These are phyloP conservation scores for Gadus chalcogrammus DNA, from an alignment of 2,113 vertebrate genomes.

Conservation along the genomic window DNA sequence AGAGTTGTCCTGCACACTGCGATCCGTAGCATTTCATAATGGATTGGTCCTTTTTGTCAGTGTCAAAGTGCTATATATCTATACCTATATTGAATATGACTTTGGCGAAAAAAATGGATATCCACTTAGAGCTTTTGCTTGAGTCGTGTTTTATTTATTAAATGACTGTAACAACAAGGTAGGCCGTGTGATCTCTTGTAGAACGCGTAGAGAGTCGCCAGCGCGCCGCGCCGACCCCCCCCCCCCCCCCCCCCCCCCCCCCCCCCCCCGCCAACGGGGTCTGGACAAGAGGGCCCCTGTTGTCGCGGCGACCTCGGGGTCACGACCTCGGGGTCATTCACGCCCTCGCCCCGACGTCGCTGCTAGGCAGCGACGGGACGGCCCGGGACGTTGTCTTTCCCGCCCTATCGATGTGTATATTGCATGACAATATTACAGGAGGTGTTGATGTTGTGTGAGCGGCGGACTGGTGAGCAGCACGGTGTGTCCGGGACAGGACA, in stretches of 20 bases:
- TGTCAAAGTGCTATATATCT: conserved; percentile 60
- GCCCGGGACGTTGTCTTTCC: conserved; percentile 49
- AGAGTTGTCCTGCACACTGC: conserved; percentile 61
- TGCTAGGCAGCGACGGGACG: conserved; percentile 56
- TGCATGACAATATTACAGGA: conserved; percentile 74
- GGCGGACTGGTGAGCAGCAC: conserved; percentile 66
- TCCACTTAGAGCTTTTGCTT: conserved; percentile 55
- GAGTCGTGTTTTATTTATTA: conserved; percentile 66
- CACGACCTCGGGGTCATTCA: conserved; percentile 15
- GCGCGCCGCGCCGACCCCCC: too few species aligned
- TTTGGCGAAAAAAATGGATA: conserved; percentile 50
- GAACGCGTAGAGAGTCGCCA: too few species aligned
- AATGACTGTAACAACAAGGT: conserved; percentile 64
- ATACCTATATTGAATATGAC: conserved; percentile 50
- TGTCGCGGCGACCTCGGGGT: too few species aligned
- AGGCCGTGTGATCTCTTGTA: conserved; percentile 49
- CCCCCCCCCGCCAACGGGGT: too few species aligned
- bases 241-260: too few species aligned
- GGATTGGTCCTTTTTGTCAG: conserved; percentile 53
- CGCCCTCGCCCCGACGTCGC: conserved; percentile 38
- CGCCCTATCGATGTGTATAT: conserved; percentile 73
- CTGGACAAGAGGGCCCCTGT: too few species aligned
- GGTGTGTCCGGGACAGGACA: conserved; percentile 67
- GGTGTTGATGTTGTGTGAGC: conserved; percentile 72
- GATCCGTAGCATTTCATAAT: conserved; percentile 66